phyloP scores from a whole-genome alignment of 2,113 vertebrate genomes.

The Mola mola region DNA sequence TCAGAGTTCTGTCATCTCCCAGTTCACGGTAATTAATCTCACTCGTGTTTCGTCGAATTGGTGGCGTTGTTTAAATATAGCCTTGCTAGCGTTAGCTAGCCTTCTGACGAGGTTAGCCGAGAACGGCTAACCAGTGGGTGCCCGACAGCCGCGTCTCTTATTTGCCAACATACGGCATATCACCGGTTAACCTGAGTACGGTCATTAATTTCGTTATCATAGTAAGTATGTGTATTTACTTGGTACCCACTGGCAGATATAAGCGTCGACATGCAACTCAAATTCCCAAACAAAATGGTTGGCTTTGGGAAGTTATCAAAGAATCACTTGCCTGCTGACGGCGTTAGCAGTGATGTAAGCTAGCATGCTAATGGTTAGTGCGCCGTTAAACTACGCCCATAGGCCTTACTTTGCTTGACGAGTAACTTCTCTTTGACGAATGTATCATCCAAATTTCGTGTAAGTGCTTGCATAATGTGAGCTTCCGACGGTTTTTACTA shows the following conservation, averaged over 20 bases:
- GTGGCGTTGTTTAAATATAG: neutral
- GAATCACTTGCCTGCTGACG: constrained; percentile 48
- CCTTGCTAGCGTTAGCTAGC: constrained; percentile 22
- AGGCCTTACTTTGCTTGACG: constrained; percentile 46
- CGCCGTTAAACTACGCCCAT: constrained; percentile 39
- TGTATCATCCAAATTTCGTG: neutral
- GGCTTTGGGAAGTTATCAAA: constrained; percentile 26
- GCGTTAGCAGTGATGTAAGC: constrained; percentile 62
- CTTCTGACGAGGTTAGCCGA: constrained; percentile 33
- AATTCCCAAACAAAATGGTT: constrained; percentile 31
- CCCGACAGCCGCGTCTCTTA: no score
- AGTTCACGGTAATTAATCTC: constrained; percentile 1
- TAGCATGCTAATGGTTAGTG: constrained; percentile 59
- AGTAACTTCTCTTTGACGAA: neutral
- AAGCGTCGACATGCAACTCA: neutral
- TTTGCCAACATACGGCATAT: no score
- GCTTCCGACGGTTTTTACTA: accelerated
- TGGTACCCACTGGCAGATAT: neutral
- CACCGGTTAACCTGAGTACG: neutral
- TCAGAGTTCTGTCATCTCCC: accelerated
- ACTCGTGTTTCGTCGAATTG: neutral
- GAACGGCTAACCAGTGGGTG: constrained; percentile 10
- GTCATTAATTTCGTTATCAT: neutral
- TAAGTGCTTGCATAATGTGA: no score
- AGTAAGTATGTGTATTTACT: no score